phyloP scores from a whole-genome alignment of 2,888 invertebrate species.

The Lordiphosa andalusiaca region DNA sequence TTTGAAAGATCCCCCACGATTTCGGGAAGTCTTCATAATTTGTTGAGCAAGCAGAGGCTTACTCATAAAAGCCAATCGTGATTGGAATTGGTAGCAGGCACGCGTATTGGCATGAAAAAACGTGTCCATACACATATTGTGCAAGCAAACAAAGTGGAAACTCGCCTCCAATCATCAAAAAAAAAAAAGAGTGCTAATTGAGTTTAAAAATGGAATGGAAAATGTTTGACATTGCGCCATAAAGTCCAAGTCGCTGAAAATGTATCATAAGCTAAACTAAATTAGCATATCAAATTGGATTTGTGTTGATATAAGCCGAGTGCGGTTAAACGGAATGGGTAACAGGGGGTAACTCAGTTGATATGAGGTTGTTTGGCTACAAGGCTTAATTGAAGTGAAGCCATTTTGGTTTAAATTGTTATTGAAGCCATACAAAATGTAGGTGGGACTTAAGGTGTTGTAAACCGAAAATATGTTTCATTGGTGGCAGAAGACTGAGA shows the following conservation, averaged over 20 bases:
- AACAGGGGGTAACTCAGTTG: background rate
- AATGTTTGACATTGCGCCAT: conserved; percentile 24
- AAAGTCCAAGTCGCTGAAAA: conserved; percentile 5
- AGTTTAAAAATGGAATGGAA: conserved; percentile 18
- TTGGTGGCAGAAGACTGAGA: too few relatives aligned
- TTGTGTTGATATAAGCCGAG: conserved; percentile 19
- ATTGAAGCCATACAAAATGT: conserved; percentile 12
- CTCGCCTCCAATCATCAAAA: background rate
- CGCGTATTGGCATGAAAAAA: conserved; percentile 53
- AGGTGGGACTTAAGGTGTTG: conserved; percentile 8
- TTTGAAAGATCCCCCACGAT: too few relatives aligned
- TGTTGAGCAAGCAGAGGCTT: conserved; percentile 9
- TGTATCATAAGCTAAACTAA: conserved; percentile 22
- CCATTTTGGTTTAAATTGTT: conserved; percentile 2
- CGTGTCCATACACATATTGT: conserved; percentile 42
- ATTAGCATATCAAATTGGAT: conserved; percentile 43
- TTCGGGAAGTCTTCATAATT: too few relatives aligned
- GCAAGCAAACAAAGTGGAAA: conserved; percentile 18
- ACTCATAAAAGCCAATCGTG: conserved; percentile 16
- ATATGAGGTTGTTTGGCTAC: conserved; percentile 23
- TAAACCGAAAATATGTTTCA: too few relatives aligned
- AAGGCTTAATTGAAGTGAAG: conserved; percentile 3
- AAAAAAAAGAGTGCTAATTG: conserved; percentile 44
- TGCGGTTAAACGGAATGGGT: conserved; percentile 24
- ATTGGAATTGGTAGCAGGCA: conserved; percentile 31